Conservation (phyloP, 2,888 invertebrate species). For the Pterostichus madidus region DNA sequence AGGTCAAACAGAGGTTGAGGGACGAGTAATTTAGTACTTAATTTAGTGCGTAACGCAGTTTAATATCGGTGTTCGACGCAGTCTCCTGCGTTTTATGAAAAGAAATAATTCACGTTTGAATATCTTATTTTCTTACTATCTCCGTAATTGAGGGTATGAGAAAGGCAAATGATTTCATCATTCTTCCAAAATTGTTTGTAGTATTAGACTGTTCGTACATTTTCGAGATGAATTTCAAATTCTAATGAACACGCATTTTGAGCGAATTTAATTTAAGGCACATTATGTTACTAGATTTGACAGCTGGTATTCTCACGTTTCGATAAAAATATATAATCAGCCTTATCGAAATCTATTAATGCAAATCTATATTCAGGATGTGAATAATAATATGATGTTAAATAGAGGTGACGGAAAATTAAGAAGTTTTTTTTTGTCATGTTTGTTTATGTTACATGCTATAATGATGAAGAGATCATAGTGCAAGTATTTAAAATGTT, state of each 20-base stretch:
- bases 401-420: no score
- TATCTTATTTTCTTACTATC: neutral
- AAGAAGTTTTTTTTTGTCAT: neutral
- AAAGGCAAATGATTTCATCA: neutral
- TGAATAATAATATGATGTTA: no score
- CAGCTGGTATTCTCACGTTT: no score
- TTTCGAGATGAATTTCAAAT: neutral
- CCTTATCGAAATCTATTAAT: no score
- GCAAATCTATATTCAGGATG: no score
- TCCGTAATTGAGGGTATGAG: slow-evolving; percentile 1
- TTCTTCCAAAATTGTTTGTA: neutral
- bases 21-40: slow-evolving; percentile 26
- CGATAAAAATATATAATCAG: no score
- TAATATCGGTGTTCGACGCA: neutral
- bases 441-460: neutral
- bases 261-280: neutral
- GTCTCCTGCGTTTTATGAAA: slow-evolving; percentile 24
- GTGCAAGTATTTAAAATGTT: slow-evolving; percentile 33
- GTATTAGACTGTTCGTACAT: slow-evolving; percentile 1
- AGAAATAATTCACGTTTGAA: neutral
- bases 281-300: no score
- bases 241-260: neutral
- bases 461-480: slow-evolving; percentile 16
- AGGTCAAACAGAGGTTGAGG: slow-evolving; percentile 20
- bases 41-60: slow-evolving; percentile 24